A percentile compares a stretch with the other conserved stretches of the same genome.
Conservation (phyloP, 2,797 vertebrate genomes). For the Scolopax rusticola region DNA sequence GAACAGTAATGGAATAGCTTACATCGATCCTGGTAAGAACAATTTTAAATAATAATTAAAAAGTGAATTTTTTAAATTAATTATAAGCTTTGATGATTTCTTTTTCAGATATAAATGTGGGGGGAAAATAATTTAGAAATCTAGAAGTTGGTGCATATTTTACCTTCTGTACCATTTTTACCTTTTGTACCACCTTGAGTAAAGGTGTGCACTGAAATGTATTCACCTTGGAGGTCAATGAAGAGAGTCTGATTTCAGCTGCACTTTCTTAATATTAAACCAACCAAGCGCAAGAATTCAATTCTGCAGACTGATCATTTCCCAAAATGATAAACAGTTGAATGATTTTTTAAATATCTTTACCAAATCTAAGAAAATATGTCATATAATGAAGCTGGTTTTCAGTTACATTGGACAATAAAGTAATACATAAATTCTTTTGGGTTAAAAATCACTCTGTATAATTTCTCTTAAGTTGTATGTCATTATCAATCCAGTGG, state of each 20-base stretch:
- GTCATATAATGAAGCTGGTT: not conserved
- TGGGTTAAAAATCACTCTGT: not conserved
- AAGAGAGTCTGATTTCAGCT: not conserved
- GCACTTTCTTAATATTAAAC: not conserved
- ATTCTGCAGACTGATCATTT: not conserved
- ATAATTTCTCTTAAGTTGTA: not conserved
- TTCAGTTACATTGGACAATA: not conserved
- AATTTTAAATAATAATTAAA: not conserved
- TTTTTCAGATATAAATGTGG: not conserved
- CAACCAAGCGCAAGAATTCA: not conserved
- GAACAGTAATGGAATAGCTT: constrained; percentile 89
- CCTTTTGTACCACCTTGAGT: not conserved
- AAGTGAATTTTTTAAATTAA: not conserved
- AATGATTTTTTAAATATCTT: not conserved
- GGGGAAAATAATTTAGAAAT: not conserved
- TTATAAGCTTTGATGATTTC: not conserved
- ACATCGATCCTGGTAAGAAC: constrained; percentile 89
- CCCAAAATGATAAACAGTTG: not conserved
- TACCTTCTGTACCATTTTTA: not conserved
- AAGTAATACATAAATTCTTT: not conserved
- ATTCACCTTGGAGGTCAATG: not conserved
- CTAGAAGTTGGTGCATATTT: not conserved
- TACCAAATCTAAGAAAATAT: not conserved
- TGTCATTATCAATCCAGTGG: not conserved
- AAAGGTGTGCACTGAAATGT: not conserved